phyloP scores from a whole-genome alignment of 2,888 invertebrate species.

The Odontocolon sp. region DNA sequence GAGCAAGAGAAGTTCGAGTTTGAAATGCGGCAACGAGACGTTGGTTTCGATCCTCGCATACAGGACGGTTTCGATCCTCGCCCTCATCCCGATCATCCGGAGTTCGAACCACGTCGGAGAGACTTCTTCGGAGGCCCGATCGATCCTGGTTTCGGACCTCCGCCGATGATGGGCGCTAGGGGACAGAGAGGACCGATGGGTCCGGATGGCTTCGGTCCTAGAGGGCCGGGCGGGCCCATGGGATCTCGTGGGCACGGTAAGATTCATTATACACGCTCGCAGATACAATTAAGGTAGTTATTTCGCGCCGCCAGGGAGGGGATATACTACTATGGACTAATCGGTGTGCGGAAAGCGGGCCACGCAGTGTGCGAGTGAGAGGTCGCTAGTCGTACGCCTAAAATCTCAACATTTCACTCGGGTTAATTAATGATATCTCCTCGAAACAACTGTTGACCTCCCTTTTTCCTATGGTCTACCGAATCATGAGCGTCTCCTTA shows the following conservation, averaged over 20 bases:
- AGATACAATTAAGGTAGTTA: too few relatives aligned
- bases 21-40: conserved; percentile 73
- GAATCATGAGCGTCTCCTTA: too few relatives aligned
- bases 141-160: conserved; percentile 75
- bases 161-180: conserved; percentile 77
- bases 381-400: too few relatives aligned
- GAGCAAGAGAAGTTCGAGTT: conserved; percentile 78
- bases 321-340: too few relatives aligned
- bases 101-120: conserved; percentile 77
- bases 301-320: too few relatives aligned
- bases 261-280: too few relatives aligned
- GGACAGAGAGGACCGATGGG: conserved; percentile 76
- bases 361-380: too few relatives aligned
- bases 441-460: too few relatives aligned
- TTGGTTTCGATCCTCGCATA: conserved; percentile 73
- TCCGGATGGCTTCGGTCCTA: conserved; percentile 78
- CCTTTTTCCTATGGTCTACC: too few relatives aligned
- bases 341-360: too few relatives aligned
- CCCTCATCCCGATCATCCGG: conserved; percentile 75
- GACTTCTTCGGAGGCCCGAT: conserved; percentile 77
- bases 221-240: conserved; percentile 71
- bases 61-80: conserved; percentile 77
- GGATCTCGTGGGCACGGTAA: conserved; percentile 63
- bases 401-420: too few relatives aligned
- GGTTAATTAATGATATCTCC: too few relatives aligned